Percentiles rank a stretch among this genome's conserved stretches.
These are phyloP conservation scores for Pseudochaenichthys georgianus DNA, from an alignment of 2,797 vertebrate species.

Conservation along the genomic window DNA sequence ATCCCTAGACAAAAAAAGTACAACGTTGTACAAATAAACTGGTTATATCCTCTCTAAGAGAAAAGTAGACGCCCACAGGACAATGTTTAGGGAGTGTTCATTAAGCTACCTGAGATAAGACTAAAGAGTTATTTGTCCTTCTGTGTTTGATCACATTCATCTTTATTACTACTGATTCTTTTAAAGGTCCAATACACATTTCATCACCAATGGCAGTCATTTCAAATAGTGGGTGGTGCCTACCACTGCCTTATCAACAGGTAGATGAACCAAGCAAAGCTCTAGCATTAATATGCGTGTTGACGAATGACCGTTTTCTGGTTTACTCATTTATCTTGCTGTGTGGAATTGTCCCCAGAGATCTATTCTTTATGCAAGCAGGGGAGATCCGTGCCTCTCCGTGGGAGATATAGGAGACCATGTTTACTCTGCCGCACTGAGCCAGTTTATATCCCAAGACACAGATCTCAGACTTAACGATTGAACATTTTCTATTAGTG, in stretches of 20 bases:
- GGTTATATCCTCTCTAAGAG: neutral
- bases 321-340: conserved; percentile 58
- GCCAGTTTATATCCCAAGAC: conserved; percentile 55
- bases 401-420: conserved; percentile 47
- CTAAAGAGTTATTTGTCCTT: conserved; percentile 13
- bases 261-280: conserved; percentile 33
- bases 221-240: conserved; percentile 31
- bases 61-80: conserved; percentile 1
- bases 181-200: conserved; percentile 29
- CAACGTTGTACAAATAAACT: conserved; percentile 1
- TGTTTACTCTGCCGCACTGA: conserved; percentile 45
- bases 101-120: conserved; percentile 38
- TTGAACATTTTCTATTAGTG: conserved; percentile 32
- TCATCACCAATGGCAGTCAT: conserved; percentile 32
- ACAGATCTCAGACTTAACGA: conserved; percentile 41
- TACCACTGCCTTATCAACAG: conserved; percentile 50
- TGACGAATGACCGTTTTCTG: conserved; percentile 52
- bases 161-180: conserved; percentile 31
- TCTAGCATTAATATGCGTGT: conserved; percentile 37
- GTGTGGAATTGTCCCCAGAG: conserved; percentile 47
- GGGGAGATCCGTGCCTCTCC: conserved; percentile 40
- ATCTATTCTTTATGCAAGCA: conserved; percentile 49
- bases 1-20: neutral
- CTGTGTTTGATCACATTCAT: conserved; percentile 39
- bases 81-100: conserved; percentile 3